Conservation (phyloP, 2,888 invertebrate species). For the Pseudolycoriella hygida region DNA sequence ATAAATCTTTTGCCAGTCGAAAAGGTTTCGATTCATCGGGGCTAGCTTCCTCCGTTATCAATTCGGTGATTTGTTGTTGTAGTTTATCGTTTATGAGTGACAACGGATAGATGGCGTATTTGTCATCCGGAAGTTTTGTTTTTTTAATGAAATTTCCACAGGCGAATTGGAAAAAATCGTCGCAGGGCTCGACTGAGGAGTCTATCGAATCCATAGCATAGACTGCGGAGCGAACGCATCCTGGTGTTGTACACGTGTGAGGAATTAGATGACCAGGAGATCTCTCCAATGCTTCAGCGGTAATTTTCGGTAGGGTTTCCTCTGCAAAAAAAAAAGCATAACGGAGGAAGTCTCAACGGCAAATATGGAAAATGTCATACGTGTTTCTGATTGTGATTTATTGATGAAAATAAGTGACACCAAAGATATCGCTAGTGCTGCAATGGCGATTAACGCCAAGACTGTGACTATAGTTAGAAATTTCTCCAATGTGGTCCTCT, state of each 20-base stretch:
- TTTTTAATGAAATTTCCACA: slow-evolving; percentile 44
- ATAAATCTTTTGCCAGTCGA: slow-evolving; percentile 14
- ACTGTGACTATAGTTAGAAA: too few species aligned
- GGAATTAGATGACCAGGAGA: too few species aligned
- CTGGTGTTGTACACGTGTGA: slow-evolving; percentile 43
- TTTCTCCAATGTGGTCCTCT: too few species aligned
- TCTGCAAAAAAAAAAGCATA: too few species aligned
- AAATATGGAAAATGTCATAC: too few species aligned
- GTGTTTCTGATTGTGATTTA: too few species aligned
- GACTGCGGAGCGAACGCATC: slow-evolving; percentile 61
- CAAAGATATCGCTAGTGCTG: too few species aligned
- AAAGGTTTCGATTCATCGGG: slow-evolving; percentile 13
- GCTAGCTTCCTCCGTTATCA: slow-evolving; percentile 11
- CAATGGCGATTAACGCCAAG: too few species aligned
- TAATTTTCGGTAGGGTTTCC: too few species aligned
- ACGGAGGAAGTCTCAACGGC: too few species aligned
- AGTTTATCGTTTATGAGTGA: slow-evolving; percentile 12
- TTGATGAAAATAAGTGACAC: too few species aligned
- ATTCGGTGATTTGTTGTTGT: slow-evolving; percentile 11
- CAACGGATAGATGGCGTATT: slow-evolving; percentile 11
- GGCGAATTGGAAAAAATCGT: slow-evolving; percentile 50
- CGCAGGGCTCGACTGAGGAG: slow-evolving; percentile 47
- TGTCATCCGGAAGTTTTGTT: slow-evolving; percentile 44
- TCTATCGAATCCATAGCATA: slow-evolving; percentile 49
- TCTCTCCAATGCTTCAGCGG: too few species aligned